A percentile compares a stretch with the other conserved stretches of the same genome.
phyloP scores from a whole-genome alignment of 2,888 invertebrate genomes.

The Tetranychus piercei region DNA sequence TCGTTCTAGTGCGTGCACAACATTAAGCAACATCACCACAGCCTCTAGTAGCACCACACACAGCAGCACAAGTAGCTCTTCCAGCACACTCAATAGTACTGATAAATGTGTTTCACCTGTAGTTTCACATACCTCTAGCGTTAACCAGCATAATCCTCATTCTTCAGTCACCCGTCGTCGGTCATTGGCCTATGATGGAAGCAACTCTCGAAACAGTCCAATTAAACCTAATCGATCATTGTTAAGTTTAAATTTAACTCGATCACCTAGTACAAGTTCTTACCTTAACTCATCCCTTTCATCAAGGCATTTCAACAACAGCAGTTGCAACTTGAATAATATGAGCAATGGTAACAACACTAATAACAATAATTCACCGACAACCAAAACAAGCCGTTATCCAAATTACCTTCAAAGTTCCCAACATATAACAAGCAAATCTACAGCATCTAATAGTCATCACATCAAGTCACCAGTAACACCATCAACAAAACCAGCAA shows the following conservation, averaged over 20 bases:
- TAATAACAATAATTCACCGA: background rate
- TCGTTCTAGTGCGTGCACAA: constrained; percentile 1
- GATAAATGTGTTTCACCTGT: background rate
- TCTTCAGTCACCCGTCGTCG: background rate
- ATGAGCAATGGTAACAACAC: background rate
- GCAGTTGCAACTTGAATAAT: background rate
- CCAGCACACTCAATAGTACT: background rate
- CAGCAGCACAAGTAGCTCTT: constrained; percentile 4
- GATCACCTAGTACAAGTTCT: background rate
- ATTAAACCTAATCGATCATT: background rate
- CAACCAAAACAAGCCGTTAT: constrained; percentile 16
- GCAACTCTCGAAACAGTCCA: background rate
- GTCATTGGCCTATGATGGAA: background rate
- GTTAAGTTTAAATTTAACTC: constrained; percentile 9
- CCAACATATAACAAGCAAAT: constrained; percentile 21
- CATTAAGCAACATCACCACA: background rate
- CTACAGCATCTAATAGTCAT: background rate
- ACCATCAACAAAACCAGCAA: background rate
- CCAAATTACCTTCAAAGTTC: constrained; percentile 22
- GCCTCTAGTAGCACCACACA: constrained; percentile 10
- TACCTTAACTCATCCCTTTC: background rate
- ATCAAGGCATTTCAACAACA: constrained; percentile 3
- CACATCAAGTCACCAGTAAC: background rate
- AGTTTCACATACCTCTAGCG: background rate
- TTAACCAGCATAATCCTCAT: background rate